Evolutionary conservation across 2,113 vertebrate genomes (phyloP).

Genomic region (Rhineura floridana): DNA sequence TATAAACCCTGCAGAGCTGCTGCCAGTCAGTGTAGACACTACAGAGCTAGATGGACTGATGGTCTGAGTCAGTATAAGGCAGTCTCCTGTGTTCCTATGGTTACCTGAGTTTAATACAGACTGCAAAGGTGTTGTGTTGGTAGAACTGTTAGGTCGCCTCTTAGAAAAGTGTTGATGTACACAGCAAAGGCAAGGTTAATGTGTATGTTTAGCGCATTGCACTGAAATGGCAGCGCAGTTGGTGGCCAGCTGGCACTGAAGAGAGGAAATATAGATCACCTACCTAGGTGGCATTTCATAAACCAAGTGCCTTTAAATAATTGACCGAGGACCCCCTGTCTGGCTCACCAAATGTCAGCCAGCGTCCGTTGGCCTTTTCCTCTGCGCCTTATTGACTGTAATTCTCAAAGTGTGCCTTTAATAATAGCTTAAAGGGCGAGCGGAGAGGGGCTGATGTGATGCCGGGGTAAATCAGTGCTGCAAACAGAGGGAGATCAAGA

Average conservation of each 20-base stretch:
- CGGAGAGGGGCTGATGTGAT: slow-evolving; percentile 63
- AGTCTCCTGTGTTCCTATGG: slow-evolving; percentile 5
- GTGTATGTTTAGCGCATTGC: slow-evolving; percentile 68
- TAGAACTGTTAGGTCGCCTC: slow-evolving; percentile 52
- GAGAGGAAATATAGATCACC: slow-evolving; percentile 59
- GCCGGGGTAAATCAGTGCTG: neutral
- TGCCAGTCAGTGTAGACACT: no score
- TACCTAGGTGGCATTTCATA: slow-evolving; percentile 82
- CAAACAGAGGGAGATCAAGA: slow-evolving; percentile 37
- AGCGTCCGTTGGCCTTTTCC: slow-evolving; percentile 67
- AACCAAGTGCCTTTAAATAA: slow-evolving; percentile 75
- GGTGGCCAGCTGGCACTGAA: slow-evolving; percentile 46
- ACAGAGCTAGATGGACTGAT: no score
- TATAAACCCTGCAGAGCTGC: no score
- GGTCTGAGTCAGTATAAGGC: neutral
- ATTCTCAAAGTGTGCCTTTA: slow-evolving; percentile 77
- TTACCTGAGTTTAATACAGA: slow-evolving; percentile 54
- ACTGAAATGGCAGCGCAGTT: slow-evolving; percentile 71
- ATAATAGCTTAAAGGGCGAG: slow-evolving; percentile 82
- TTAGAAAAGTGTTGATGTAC: slow-evolving; percentile 37
- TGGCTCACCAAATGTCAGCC: slow-evolving; percentile 82
- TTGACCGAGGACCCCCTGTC: slow-evolving; percentile 70
- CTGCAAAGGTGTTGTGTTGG: slow-evolving; percentile 46
- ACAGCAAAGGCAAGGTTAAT: slow-evolving; percentile 55
- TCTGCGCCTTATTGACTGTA: slow-evolving; percentile 75